phyloP scores from a whole-genome alignment of 2,888 invertebrate genomes.

The Helicoverpa assulta region DNA sequence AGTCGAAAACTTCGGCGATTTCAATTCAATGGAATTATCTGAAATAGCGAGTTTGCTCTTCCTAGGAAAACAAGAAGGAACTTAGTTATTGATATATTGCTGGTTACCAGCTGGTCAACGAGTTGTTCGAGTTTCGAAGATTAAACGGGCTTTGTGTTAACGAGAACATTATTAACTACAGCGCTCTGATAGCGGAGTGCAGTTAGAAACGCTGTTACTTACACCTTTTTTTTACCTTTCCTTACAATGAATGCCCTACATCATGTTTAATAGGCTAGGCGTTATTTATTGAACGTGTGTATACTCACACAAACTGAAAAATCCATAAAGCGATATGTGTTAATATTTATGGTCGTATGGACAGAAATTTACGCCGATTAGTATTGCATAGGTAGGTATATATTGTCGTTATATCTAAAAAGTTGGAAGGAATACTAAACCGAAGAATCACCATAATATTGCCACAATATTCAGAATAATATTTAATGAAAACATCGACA shows the following conservation, averaged over 20 bases:
- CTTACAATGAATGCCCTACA: background rate
- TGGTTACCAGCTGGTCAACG: constrained; percentile 36
- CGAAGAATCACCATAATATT: constrained; percentile 21
- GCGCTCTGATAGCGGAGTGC: constrained; percentile 8
- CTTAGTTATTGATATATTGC: constrained; percentile 43
- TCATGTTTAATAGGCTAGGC: too few species aligned
- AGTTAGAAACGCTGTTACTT: constrained; percentile 4
- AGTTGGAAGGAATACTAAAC: background rate
- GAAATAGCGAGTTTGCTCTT: constrained; percentile 17
- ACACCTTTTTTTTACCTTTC: constrained; percentile 8
- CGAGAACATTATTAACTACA: constrained; percentile 28
- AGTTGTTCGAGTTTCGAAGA: constrained; percentile 25
- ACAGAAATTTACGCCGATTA: too few species aligned
- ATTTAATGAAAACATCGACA: constrained; percentile 26
- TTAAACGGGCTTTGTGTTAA: constrained; percentile 48
- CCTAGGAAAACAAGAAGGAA: constrained; percentile 30
- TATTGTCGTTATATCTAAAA: too few species aligned
- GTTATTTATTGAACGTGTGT: too few species aligned
- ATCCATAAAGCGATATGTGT: too few species aligned
- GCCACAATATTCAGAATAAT: constrained; percentile 5
- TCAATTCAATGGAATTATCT: constrained; percentile 43
- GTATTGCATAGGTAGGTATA: too few species aligned
- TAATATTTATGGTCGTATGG: too few species aligned
- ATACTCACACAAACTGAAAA: too few species aligned
- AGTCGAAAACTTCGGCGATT: constrained; percentile 36